Base-by-base conservation (phyloP, 2,113 vertebrate genomes). In the Macquaria australasica region DNA sequence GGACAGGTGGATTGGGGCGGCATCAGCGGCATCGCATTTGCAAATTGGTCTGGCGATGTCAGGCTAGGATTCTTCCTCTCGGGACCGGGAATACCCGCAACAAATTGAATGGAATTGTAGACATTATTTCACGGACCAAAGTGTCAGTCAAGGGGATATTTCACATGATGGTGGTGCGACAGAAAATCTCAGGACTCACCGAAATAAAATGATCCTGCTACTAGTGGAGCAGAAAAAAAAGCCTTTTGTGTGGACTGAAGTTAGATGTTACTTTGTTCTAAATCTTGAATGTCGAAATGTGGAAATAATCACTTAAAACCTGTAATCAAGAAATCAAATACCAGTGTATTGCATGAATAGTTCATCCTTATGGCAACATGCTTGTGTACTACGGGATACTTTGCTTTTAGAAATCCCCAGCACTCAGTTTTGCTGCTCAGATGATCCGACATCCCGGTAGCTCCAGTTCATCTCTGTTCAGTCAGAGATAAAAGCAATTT, bases 401-500 rank as follows among this genome's bases (percentile, higher is more conserved):
- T 11, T 25, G 28, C 21, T 8, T 50, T 58, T 37, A 60, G 60
- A 75, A 59, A 31, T 25, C 23, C 41, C 2, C 59, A 23, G 28
- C 79, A 16, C 48, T 56, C 50, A 34, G 37, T 66, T 59, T 23
- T 50, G 16, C 31, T 7, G 28, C 25, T 25, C 16, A 20, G 21
- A 6, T 58, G 64, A 56, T 63, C 64, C 5, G 81, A 71, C 70
- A 34, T 31, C 34, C 25, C 73, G 28, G 51, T 16, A 53, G 48
- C 81, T 82, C 21, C 45, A 4, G 31, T 39, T 82, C 66, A 55
- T 81, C 62, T 48, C 55, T 7, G 56, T 31, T 73, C 66, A 63
- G n/a, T 62, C 37, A 16, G 69, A 77, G 86, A 82, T 90, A 84
- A 86, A 77, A 88, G 79, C 76, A 70, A 71, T 87, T 87, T 83